A percentile compares a stretch with the other conserved stretches of the same genome.
Evolutionary conservation across 1,140 invertebrate species (phyloP).

Genomic region (Lordiphosa mommai): DNA sequence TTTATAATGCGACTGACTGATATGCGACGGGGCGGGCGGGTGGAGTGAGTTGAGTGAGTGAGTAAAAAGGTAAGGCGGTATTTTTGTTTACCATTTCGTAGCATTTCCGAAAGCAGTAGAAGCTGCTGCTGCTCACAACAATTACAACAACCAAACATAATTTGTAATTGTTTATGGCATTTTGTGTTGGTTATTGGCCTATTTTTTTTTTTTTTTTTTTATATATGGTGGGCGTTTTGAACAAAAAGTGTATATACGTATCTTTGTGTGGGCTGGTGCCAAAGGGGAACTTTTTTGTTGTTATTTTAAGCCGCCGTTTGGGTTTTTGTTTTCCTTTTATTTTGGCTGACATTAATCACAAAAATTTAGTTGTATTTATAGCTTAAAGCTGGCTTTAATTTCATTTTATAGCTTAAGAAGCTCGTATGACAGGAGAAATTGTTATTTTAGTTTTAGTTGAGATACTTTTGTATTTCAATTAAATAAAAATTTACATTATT

Average conservation of each 20-base stretch:
- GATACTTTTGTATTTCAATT: too few relatives aligned
- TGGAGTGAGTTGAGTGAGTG: too few relatives aligned
- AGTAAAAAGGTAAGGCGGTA: slow-evolving; percentile 25
- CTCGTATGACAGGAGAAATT: slow-evolving; percentile 4
- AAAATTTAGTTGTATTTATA: slow-evolving; percentile 32
- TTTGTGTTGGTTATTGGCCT: slow-evolving; percentile 58
- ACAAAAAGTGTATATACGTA: slow-evolving; percentile 26
- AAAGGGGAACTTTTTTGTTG: slow-evolving; percentile 24
- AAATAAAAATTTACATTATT: too few relatives aligned
- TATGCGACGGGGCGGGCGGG: slow-evolving; percentile 13
- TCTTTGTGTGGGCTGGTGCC: slow-evolving; percentile 24
- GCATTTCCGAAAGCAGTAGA: slow-evolving; percentile 57
- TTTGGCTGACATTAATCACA: slow-evolving; percentile 42
- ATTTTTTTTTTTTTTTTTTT: slow-evolving; percentile 38
- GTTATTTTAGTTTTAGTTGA: too few relatives aligned
- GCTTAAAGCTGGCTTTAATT: not conserved
- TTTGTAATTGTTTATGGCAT: slow-evolving; percentile 52
- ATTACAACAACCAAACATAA: slow-evolving; percentile 25
- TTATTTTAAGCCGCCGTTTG: slow-evolving; percentile 6
- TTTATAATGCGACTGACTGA: slow-evolving; percentile 23
- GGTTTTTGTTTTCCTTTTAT: slow-evolving; percentile 13
- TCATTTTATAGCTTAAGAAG: not conserved
- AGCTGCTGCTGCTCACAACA: slow-evolving; percentile 25
- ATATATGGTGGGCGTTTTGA: slow-evolving; percentile 50
- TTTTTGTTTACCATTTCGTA: slow-evolving; percentile 44